phyloP scores from a whole-genome alignment of 2,113 vertebrate species.

The Bostrychus sinensis region DNA sequence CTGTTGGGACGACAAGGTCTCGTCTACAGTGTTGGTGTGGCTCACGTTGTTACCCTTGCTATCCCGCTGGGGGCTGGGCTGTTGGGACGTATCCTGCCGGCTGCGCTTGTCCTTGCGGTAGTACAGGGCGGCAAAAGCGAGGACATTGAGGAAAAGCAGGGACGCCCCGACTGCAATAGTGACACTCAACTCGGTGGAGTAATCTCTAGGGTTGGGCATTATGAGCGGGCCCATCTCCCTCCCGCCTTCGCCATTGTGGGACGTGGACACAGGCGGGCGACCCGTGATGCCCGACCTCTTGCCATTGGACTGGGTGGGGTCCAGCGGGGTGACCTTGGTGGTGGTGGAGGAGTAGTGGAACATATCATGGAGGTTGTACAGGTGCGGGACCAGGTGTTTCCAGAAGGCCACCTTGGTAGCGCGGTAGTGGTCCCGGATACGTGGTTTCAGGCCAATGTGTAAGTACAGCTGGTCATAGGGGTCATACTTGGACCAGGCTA shows the following conservation, averaged over 20 bases:
- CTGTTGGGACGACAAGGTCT: slow-evolving; percentile 87
- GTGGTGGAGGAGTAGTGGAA: slow-evolving; percentile 98
- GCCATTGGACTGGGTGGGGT: slow-evolving; percentile 90
- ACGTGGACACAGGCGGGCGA: slow-evolving; percentile 86
- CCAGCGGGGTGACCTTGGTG: slow-evolving; percentile 92
- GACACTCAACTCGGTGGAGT: slow-evolving; percentile 98
- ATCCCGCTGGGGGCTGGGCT: slow-evolving; percentile 89
- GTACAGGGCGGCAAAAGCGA: slow-evolving; percentile 97
- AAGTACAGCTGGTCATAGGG: slow-evolving; percentile 96
- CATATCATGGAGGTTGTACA: slow-evolving; percentile 98
- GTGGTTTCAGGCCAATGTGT: slow-evolving; percentile 97
- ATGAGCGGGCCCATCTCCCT: slow-evolving; percentile 89
- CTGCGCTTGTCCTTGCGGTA: slow-evolving; percentile 98
- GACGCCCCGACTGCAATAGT: slow-evolving; percentile 97
- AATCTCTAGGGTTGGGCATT: slow-evolving; percentile 94
- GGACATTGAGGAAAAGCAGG: slow-evolving; percentile 95
- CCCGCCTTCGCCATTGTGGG: slow-evolving; percentile 84
- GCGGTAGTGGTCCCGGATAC: slow-evolving; percentile 96
- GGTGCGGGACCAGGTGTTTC: slow-evolving; percentile 97
- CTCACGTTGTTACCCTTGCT: slow-evolving; percentile 83
- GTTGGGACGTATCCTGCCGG: slow-evolving; percentile 84
- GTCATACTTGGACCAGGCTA: slow-evolving; percentile 98
- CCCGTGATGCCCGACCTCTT: slow-evolving; percentile 87
- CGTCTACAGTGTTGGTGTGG: slow-evolving; percentile 83
- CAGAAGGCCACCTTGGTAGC: slow-evolving; percentile 99